Evolutionary conservation across 2,797 vertebrate species (phyloP).

Genomic region (Poecilia velifera): DNA sequence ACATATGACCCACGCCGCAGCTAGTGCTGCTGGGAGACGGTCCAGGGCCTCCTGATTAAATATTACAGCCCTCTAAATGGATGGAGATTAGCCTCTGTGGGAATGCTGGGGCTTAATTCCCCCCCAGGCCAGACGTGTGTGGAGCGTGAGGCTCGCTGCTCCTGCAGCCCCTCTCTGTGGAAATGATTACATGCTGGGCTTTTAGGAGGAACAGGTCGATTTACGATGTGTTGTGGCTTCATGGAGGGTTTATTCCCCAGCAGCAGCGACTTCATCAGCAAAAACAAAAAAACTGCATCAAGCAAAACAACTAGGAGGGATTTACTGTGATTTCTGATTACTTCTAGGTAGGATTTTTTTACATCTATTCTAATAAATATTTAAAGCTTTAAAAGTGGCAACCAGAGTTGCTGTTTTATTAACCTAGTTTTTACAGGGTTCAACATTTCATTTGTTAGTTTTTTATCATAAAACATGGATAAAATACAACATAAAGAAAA

Average conservation of each 20-base stretch:
- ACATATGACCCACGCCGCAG: slow-evolving; percentile 77
- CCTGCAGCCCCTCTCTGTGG: slow-evolving; percentile 36
- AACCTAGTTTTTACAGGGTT: background rate
- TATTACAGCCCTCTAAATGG: slow-evolving; percentile 84
- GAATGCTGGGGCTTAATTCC: slow-evolving; percentile 83
- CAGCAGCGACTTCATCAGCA: background rate
- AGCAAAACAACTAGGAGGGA: background rate
- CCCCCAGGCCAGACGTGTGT: slow-evolving; percentile 69
- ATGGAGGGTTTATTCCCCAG: slow-evolving; percentile 12
- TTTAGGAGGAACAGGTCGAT: slow-evolving; percentile 41
- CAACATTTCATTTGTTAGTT: background rate
- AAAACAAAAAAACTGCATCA: background rate
- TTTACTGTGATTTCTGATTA: background rate
- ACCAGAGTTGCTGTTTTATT: background rate
- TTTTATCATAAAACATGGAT: background rate
- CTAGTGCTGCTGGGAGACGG: slow-evolving; percentile 63
- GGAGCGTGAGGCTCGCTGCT: slow-evolving; percentile 42
- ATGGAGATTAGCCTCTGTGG: slow-evolving; percentile 85
- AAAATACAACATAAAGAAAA: background rate
- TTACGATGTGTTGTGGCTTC: slow-evolving; percentile 51
- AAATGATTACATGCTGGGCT: slow-evolving; percentile 43
- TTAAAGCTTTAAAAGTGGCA: background rate
- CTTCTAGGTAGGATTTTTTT: too few species aligned
- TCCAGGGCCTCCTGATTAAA: slow-evolving; percentile 80
- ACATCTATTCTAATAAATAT: background rate